Conservation (phyloP, 1,140 invertebrate species). For the Delia radicum region DNA sequence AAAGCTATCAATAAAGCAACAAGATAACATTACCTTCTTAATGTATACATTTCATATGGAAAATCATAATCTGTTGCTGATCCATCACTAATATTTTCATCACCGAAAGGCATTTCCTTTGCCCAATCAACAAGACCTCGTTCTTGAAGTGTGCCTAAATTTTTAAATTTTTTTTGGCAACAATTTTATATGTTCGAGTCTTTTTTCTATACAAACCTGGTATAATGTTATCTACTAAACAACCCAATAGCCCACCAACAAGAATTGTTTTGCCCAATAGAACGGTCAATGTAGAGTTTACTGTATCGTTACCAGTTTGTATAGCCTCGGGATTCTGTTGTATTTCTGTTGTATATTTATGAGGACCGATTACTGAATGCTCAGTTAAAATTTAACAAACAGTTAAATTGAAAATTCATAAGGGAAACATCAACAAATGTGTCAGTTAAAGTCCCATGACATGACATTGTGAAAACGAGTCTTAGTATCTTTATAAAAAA, state of each 20-base stretch:
- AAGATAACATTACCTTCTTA: slow-evolving; percentile 64
- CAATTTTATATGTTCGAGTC: background rate
- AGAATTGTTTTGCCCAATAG: slow-evolving; percentile 82
- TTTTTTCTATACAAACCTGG: slow-evolving; percentile 64
- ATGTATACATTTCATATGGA: slow-evolving; percentile 67
- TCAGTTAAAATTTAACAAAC: too few species aligned
- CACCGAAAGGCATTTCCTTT: slow-evolving; percentile 68
- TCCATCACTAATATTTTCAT: slow-evolving; percentile 55
- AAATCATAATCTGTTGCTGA: slow-evolving; percentile 70
- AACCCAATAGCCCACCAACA: slow-evolving; percentile 77
- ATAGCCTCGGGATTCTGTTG: slow-evolving; percentile 66
- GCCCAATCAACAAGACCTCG: slow-evolving; percentile 70
- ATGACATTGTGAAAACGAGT: too few species aligned
- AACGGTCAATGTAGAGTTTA: slow-evolving; percentile 76
- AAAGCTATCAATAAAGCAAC: too few species aligned
- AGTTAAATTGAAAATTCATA: too few species aligned
- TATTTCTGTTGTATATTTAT: too few species aligned
- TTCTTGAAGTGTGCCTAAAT: slow-evolving; percentile 66
- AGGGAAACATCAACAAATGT: too few species aligned
- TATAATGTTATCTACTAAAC: slow-evolving; percentile 82
- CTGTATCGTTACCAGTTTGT: slow-evolving; percentile 67
- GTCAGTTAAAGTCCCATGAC: too few species aligned
- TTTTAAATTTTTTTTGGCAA: background rate
- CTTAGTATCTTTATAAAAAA: too few species aligned
- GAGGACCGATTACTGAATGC: too few species aligned